phyloP scores from a whole-genome alignment of 2,888 invertebrate species.

The Rhaphigaster nebulosa region DNA sequence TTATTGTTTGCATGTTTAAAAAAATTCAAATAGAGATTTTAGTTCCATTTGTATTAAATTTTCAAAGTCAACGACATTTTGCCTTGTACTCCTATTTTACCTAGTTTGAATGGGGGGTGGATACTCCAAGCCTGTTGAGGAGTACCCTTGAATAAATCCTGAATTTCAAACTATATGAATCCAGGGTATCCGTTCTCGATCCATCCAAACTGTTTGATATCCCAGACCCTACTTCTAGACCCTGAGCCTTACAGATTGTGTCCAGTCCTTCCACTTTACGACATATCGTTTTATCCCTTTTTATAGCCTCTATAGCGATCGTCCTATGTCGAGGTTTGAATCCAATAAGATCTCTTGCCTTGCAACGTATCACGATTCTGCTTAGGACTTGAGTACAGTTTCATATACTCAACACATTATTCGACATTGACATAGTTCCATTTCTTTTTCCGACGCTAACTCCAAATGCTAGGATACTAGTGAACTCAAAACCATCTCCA shows the following conservation, averaged over 20 bases:
- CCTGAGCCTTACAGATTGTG: background rate
- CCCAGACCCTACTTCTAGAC: background rate
- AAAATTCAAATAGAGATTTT: too few relatives aligned
- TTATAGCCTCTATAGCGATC: background rate
- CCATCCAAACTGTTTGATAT: background rate
- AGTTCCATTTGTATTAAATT: too few relatives aligned
- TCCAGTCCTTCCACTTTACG: conserved; percentile 8
- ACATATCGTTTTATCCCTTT: conserved; percentile 11
- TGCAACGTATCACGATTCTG: background rate
- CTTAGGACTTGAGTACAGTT: background rate
- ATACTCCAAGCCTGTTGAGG: too few relatives aligned
- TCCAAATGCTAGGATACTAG: too few relatives aligned
- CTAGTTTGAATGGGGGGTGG: too few relatives aligned
- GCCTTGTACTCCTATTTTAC: too few relatives aligned
- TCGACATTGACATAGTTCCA: background rate
- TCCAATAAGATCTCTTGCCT: background rate
- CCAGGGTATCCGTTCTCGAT: background rate
- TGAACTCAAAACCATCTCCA: too few relatives aligned
- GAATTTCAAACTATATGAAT: background rate
- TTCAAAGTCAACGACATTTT: too few relatives aligned
- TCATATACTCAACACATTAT: background rate
- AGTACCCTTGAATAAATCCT: background rate
- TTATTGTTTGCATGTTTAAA: background rate
- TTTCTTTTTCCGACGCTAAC: too few relatives aligned
- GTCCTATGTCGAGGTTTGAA: background rate